Conservation (phyloP, 2,888 invertebrate species). For the Apodemia hepburni region DNA sequence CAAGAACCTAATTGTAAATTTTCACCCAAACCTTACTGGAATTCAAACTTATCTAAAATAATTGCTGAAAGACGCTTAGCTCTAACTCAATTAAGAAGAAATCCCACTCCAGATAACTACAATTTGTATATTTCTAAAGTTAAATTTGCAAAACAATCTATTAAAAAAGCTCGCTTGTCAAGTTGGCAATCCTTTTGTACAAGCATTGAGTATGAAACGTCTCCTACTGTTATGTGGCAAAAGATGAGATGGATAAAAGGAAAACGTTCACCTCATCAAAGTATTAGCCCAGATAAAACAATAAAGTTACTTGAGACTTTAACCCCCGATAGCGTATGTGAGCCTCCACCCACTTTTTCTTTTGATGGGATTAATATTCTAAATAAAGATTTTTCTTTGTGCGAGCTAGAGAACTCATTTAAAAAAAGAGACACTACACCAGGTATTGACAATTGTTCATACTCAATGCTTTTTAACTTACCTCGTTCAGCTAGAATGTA, state of each 20-base stretch:
- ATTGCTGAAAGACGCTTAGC: not conserved
- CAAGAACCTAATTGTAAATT: not conserved
- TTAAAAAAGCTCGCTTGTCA: conserved; percentile 2
- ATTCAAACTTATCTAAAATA: not conserved
- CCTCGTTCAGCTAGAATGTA: not conserved
- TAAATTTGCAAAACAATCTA: not conserved
- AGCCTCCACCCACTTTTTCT: not conserved
- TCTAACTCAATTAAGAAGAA: not conserved
- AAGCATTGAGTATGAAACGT: conserved; percentile 7
- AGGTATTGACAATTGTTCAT: not conserved
- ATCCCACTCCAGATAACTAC: not conserved
- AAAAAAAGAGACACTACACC: not conserved
- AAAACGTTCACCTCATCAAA: not conserved
- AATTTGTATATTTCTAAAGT: not conserved
- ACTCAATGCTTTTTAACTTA: conserved; percentile 5
- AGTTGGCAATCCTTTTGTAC: not conserved
- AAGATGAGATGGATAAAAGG: conserved; percentile 1
- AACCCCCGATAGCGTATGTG: conserved; percentile 1
- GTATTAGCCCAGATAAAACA: not conserved
- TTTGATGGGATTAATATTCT: not conserved
- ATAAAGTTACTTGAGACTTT: not conserved
- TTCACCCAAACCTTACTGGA: not conserved
- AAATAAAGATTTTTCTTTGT: not conserved
- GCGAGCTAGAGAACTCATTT: not conserved
- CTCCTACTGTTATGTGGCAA: not conserved